phyloP scores from a whole-genome alignment of 2,113 vertebrate species.

The Epinephelus lanceolatus region DNA sequence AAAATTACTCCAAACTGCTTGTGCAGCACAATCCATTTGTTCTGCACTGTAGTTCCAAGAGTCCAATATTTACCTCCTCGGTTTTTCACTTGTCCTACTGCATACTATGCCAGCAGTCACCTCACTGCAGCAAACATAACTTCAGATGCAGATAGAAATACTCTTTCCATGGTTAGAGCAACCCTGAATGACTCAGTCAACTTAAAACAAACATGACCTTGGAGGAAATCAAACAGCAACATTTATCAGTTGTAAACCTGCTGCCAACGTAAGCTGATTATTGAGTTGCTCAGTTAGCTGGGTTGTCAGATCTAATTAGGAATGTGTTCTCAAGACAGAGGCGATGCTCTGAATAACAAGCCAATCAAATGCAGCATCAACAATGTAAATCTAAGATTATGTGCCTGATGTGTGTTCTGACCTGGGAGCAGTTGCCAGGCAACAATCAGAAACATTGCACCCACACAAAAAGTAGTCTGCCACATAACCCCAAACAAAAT shows the following conservation, averaged over 20 bases:
- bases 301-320: not conserved
- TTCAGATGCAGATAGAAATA: constrained; percentile 3
- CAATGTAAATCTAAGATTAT: no score
- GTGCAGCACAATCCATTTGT: constrained; percentile 28
- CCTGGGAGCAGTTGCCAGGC: not conserved
- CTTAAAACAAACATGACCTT: constrained; percentile 7
- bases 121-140: constrained; percentile 20
- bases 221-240: not conserved
- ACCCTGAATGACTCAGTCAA: not conserved
- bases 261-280: not conserved
- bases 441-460: not conserved
- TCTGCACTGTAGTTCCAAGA: constrained; percentile 20
- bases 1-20: constrained; percentile 18
- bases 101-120: constrained; percentile 19
- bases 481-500: not conserved
- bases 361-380: not conserved
- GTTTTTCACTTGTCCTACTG: constrained; percentile 12
- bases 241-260: not conserved
- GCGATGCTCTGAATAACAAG: not conserved
- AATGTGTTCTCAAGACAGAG: not conserved
- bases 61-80: constrained; percentile 1
- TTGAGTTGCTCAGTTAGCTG: not conserved
- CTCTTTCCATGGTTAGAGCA: not conserved
- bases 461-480: not conserved
- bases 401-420: not conserved